A percentile compares a stretch with the other conserved stretches of the same genome.
phyloP scores from a whole-genome alignment of 2,888 invertebrate species.

The Drosophila nr. perissopoda region DNA sequence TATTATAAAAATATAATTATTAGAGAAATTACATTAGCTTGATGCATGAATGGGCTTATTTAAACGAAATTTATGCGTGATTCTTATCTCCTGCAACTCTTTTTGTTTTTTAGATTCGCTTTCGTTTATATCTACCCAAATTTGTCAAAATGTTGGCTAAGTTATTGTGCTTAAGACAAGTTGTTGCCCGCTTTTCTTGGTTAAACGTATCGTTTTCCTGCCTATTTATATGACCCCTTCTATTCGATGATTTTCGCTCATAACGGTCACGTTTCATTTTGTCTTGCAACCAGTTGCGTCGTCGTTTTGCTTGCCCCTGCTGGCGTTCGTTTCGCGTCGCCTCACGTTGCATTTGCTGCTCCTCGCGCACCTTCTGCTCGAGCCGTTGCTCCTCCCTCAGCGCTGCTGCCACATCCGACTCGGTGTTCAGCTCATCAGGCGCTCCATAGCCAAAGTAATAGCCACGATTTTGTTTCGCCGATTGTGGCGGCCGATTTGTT shows the following conservation, averaged over 20 bases:
- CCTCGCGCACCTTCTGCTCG: constrained; percentile 54
- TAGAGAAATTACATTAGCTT: background rate
- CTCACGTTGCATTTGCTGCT: constrained; percentile 38
- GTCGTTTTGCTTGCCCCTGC: background rate
- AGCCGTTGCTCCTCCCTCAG: constrained; percentile 51
- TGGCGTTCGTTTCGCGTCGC: background rate
- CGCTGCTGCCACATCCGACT: constrained; percentile 22
- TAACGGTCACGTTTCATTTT: constrained; percentile 36
- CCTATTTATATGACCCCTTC: no score
- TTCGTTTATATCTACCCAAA: background rate
- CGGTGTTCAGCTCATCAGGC: constrained; percentile 7
- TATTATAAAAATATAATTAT: constrained; percentile 24
- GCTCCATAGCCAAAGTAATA: constrained; percentile 54
- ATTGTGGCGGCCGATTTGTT: background rate
- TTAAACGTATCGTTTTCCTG: background rate
- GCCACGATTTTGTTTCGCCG: background rate
- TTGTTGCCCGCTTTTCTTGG: background rate
- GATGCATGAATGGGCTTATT: background rate
- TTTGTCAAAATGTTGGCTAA: constrained; percentile 9
- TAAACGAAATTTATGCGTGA: background rate
- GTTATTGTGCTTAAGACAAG: background rate
- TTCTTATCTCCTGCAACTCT: background rate
- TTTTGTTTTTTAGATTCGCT: constrained; percentile 5
- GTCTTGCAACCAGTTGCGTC: background rate
- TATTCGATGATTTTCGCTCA: constrained; percentile 13